Evolutionary conservation across 2,113 vertebrate genomes (phyloP), one percentile per base, ranked within the genome.

Genomic region (Sturnus vulgaris): DNA sequence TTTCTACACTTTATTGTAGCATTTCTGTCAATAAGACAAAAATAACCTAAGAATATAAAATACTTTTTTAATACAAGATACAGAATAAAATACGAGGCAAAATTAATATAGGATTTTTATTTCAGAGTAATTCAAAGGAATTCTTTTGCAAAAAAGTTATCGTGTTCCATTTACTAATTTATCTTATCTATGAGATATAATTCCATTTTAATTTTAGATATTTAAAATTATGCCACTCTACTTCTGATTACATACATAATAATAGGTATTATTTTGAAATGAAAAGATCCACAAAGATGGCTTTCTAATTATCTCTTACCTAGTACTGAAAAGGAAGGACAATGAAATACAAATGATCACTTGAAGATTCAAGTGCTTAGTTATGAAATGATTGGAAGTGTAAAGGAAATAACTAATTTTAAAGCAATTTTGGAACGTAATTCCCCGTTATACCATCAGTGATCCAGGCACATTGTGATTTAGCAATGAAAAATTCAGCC

Each of bases 351-450:
- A 87, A 91, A 87, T 65, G 33, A 90, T 59, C 76, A 82, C 47
- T 83, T 63, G 55, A 79, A 82, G 65, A 91, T 83, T 83, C 81
- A 83, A 92, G 64, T 57, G 68, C 50, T 63, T 90, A 72, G 59
- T 69, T 94, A 85, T 83, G 89, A 86, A 95, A 93, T 66, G n/a
- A 92, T 35, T 89, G 69, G 88, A 95, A 93, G 52, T 60, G 42
- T 85, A 88, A 66, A 84, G 75, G 75, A 94, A 97, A 90, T 82
- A 72, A 83, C 42, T 88, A 87, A 95, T 90, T 96, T 96, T 78
- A 77, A 97, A 94, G 79, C 88, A 37, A 63, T 79, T 90, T 91
- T 81, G 81, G 90, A 96, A 88, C 61, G 17, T 85, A 93, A 94
- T 95, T 93, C 63, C 39, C 47, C 35, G 30, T 85, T 84, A 88